Evolutionary conservation across 2,797 vertebrate genomes (phyloP).

Genomic region (Arnoldichthys spilopterus): DNA sequence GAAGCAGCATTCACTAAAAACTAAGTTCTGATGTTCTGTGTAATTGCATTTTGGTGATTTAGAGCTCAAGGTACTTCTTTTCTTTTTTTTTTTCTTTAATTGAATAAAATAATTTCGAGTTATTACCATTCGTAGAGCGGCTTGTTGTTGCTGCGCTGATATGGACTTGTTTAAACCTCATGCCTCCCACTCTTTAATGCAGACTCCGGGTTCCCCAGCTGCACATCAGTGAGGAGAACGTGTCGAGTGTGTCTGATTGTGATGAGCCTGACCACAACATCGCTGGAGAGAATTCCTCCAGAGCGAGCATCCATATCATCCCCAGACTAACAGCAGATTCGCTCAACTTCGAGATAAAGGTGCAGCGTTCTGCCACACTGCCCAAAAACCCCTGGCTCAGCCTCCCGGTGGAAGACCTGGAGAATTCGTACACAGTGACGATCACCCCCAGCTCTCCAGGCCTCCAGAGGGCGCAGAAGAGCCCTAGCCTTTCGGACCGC

Average conservation of each 20-base stretch:
- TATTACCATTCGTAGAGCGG: too few relatives aligned
- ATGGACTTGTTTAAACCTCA: too few relatives aligned
- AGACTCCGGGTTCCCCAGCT: constrained; percentile 30
- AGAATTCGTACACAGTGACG: constrained; percentile 73
- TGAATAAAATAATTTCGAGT: too few relatives aligned
- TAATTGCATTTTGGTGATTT: too few relatives aligned
- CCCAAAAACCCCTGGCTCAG: constrained; percentile 80
- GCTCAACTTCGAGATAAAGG: constrained; percentile 74
- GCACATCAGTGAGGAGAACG: constrained; percentile 54
- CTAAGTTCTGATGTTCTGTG: too few relatives aligned
- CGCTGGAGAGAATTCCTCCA: constrained; percentile 53
- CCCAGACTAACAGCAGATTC: constrained; percentile 64
- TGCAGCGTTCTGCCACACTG: constrained; percentile 63
- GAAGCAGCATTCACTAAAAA: too few relatives aligned
- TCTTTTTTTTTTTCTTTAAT: too few relatives aligned
- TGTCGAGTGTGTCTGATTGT: constrained; percentile 53
- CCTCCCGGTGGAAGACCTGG: constrained; percentile 74
- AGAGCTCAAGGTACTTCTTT: too few relatives aligned
- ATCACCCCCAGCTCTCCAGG: constrained; percentile 62
- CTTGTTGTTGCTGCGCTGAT: too few relatives aligned
- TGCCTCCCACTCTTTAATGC: background rate
- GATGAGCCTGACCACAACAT: constrained; percentile 50
- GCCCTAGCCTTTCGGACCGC: background rate
- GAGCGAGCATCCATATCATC: constrained; percentile 65
- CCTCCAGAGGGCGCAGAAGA: constrained; percentile 20